Conservation (phyloP, 2,797 vertebrate genomes). For the Sebastolobus alascanus region DNA sequence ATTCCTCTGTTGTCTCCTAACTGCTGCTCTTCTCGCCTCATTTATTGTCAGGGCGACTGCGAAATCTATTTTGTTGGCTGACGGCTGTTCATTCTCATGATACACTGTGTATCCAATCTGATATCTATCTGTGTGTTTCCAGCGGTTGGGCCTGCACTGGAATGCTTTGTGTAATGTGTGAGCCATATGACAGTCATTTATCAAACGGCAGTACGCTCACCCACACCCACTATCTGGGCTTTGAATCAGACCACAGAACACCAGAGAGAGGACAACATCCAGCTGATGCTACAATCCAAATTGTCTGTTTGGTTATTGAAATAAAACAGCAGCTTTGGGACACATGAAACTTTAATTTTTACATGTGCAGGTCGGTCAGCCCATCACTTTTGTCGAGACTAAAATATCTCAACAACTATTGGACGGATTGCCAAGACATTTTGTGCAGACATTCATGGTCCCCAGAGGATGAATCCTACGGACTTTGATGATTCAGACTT, state of each 20-base stretch:
- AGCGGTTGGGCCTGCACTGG: slow-evolving; percentile 48
- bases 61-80: slow-evolving; percentile 55
- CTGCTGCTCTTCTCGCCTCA: slow-evolving; percentile 51
- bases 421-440: background rate
- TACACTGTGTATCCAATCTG: slow-evolving; percentile 50
- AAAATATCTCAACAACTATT: slow-evolving; percentile 17
- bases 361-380: background rate
- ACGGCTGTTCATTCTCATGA: slow-evolving; percentile 33
- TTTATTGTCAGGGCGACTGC: slow-evolving; percentile 49
- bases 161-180: slow-evolving; percentile 72
- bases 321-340: slow-evolving; percentile 43
- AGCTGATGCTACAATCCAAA: slow-evolving; percentile 35
- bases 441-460: slow-evolving; percentile 3
- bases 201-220: slow-evolving; percentile 53
- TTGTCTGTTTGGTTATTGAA: slow-evolving; percentile 42
- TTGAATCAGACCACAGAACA: slow-evolving; percentile 63
- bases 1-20: slow-evolving; percentile 30
- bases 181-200: slow-evolving; percentile 73
- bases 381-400: slow-evolving; percentile 15
- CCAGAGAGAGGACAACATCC: slow-evolving; percentile 38
- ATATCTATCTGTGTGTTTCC: slow-evolving; percentile 59
- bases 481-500: background rate
- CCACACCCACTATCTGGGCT: slow-evolving; percentile 60
- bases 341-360: slow-evolving; percentile 21
- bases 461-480: background rate